Evolutionary conservation across 2,888 invertebrate species (phyloP), one percentile per base, ranked within the genome.

Genomic region (Eulithis prunata): DNA sequence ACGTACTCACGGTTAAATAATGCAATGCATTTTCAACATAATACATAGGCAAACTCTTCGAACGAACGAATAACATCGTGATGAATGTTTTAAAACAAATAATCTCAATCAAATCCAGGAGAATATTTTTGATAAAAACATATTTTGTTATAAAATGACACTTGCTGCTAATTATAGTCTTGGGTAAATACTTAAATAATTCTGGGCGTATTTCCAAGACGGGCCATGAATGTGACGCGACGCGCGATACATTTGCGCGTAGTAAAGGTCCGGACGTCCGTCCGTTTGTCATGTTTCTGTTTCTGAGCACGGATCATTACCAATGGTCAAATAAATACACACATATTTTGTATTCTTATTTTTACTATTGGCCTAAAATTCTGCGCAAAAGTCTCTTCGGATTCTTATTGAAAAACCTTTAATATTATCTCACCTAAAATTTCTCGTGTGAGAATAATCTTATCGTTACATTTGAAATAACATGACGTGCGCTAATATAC

Each of bases 121-220:
- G 13, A 49, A 57, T 38, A 55, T 45, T 57, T 47, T 56, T 55
- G 60, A 65, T 72, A 61, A 64, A 56, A 63, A 43, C 54, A 66
- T 54, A 54, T 69, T 68, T 68, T 66, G 46, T 70, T 62, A 61
- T 70, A 74, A 74, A 69, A 70, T 72, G 69, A 73, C 66, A 64
- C 51, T 36, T 67, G 59, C 47, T 62, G 73, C 78, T 79, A 81
- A 79, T 79, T 75, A 78, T 78, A 80, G 73, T 66, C 59, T 69
- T 69, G 72, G 71, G 68, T 74, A 74, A 41, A 75, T 73, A 71
- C 73, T 71, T 74, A 79, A 82, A 82, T 77, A 79, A 78, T 76
- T 82, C 81, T 85, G 86, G 85, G 85, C 86, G 79, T 76, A 82
- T 78, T 79, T 86, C 86, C 86, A 87, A 86, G 80, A 72, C 66